phyloP scores from a whole-genome alignment of 2,113 vertebrate genomes.

The Oxyura jamaicensis region DNA sequence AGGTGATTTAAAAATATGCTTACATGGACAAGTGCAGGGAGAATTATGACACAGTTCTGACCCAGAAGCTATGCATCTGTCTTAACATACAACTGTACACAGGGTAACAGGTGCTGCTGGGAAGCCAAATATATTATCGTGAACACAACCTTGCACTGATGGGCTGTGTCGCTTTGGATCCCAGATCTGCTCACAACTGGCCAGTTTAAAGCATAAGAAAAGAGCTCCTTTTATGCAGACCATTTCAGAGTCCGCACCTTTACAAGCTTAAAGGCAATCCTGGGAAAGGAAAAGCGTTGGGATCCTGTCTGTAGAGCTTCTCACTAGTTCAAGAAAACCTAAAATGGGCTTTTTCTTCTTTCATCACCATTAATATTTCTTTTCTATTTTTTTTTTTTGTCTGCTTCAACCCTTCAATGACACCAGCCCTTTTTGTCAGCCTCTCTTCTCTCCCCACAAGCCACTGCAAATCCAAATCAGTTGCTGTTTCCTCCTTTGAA shows the following conservation, averaged over 20 bases:
- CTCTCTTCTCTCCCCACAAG: background rate
- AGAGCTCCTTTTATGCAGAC: background rate
- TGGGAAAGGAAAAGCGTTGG: background rate
- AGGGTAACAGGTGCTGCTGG: background rate
- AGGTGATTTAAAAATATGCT: background rate
- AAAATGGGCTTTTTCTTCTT: background rate
- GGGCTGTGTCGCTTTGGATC: background rate
- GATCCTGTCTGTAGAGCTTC: background rate
- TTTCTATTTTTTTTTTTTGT: background rate
- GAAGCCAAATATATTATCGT: background rate
- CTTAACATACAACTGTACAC: background rate
- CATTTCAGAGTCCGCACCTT: background rate
- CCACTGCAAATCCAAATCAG: background rate
- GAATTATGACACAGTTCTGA: background rate
- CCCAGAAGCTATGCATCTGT: background rate
- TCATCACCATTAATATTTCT: background rate
- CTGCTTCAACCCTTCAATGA: background rate
- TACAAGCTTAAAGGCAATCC: background rate
- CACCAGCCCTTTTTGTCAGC: background rate
- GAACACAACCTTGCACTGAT: background rate
- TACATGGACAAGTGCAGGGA: background rate
- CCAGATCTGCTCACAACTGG: fast-evolving
- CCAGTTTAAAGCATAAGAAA: fast-evolving
- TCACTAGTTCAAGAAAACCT: background rate
- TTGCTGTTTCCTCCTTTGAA: background rate